Base-by-base conservation (phyloP, 2,888 invertebrate genomes). In the Apantesis nais region DNA sequence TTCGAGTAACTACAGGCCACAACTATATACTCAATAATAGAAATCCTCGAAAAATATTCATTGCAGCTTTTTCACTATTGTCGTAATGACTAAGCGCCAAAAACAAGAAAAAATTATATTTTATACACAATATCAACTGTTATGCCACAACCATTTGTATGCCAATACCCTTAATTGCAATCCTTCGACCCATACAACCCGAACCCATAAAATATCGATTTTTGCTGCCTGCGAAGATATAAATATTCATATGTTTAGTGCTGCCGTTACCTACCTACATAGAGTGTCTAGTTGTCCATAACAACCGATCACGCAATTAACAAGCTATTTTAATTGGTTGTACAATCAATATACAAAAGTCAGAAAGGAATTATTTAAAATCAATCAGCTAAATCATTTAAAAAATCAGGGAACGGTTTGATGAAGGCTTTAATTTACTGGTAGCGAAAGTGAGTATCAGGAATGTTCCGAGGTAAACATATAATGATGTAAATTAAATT, bases 211-310 rank as follows among this genome's bases (percentile, higher is more conserved):
- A 66, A 80, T 64, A 79, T 83, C 78, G 67, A 82, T 82, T 82
- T 78, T 74, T 71, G 69, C 75, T 75, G 77, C 82, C 76, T 81
- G 78, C 80, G 79, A 78, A 80, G 75, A 82, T 74, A 79, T 83
- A 83, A 85, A 85, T 85, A 84, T 84, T 82, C 81, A 85, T 78
- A 74, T 71, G 72, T 78, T 80, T 77, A 78, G 73, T 63, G 70
- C 31, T 48, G 71, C 79, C 76, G 88, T 86, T 88, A 85, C 76
- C 79, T 76, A 78, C 74, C 70, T 76, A 80, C 72, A 34, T 16
- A 37, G 52, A 34, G 78, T 79, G 75, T 80, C 66, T 77, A 73
- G 72, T 76, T 72, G 71, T 70, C 74, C 75, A 75, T 78, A 81
- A 78, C 74, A 73, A 68, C 68, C 70, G 77, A 83, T 82, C 77